Percentiles rank a stretch among this genome's conserved stretches.
These are phyloP conservation scores for Prostheceraeus crozeri DNA, from an alignment of 2,888 invertebrate genomes.

Conservation along the genomic window DNA sequence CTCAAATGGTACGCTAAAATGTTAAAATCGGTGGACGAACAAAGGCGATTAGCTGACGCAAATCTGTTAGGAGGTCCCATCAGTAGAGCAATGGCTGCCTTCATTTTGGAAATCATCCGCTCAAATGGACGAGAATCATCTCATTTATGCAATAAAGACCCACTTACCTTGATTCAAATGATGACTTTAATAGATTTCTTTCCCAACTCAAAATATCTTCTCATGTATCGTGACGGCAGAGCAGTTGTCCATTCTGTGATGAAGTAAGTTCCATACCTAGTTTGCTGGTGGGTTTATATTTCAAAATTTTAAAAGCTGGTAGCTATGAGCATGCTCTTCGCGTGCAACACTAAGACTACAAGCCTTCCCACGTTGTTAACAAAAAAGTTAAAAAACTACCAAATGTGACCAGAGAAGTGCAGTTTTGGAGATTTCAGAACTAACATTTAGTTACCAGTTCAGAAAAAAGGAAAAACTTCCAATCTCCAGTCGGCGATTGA, in stretches of 20 bases:
- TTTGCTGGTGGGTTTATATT: too few relatives aligned
- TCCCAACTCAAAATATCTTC: constrained; percentile 91
- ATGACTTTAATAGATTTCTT: constrained; percentile 86
- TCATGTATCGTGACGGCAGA: constrained; percentile 95
- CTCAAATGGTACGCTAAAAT: constrained; percentile 89
- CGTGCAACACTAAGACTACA: too few relatives aligned
- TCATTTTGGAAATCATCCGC: constrained; percentile 83
- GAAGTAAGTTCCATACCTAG: too few relatives aligned
- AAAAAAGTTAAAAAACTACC: too few relatives aligned
- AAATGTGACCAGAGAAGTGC: too few relatives aligned
- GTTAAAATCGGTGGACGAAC: constrained; percentile 83
- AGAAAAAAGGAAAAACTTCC: too few relatives aligned
- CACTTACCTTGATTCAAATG: constrained; percentile 91
- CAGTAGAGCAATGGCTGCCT: constrained; percentile 88
- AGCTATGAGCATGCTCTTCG: too few relatives aligned
- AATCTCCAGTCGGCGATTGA: too few relatives aligned
- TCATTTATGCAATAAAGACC: constrained; percentile 95
- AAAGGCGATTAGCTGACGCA: constrained; percentile 78
- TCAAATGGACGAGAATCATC: constrained; percentile 89
- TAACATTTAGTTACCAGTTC: too few relatives aligned
- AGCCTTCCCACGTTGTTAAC: too few relatives aligned
- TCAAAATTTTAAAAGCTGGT: too few relatives aligned
- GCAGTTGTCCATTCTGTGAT: constrained; percentile 98
- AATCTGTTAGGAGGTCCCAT: constrained; percentile 58
- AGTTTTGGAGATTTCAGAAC: too few relatives aligned